Percentiles rank a stretch among this genome's conserved stretches.
Evolutionary conservation across 2,888 invertebrate species (phyloP).

Genomic region (Mythimna lalbum): DNA sequence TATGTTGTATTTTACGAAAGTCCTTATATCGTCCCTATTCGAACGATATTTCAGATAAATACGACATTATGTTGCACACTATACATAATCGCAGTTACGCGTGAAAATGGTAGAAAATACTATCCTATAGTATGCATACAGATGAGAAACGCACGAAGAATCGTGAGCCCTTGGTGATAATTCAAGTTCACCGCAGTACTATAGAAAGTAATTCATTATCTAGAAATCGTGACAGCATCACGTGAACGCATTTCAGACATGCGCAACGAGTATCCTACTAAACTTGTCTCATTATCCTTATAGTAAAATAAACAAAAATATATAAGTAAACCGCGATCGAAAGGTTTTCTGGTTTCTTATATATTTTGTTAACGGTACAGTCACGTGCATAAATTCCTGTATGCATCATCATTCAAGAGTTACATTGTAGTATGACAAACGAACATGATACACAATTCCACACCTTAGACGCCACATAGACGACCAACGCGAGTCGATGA

Average conservation of each 20-base stretch:
- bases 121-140: neutral
- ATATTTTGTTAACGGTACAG: neutral
- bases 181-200: neutral
- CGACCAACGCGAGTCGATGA: neutral
- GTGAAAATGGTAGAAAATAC: neutral
- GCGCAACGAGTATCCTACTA: neutral
- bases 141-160: neutral
- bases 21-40: neutral
- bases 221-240: neutral
- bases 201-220: neutral
- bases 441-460: neutral
- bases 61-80: no score
- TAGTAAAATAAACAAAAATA: slow-evolving; percentile 16
- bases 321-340: neutral
- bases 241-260: neutral
- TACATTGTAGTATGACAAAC: neutral
- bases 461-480: neutral
- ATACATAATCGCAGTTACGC: no score
- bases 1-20: neutral
- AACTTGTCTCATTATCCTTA: neutral
- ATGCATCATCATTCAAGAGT: neutral
- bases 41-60: neutral
- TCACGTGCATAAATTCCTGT: neutral
- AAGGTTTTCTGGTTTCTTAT: neutral
- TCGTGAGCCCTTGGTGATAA: neutral